Conservation (phyloP, 2,888 invertebrate genomes). For the Atherix ibis region DNA sequence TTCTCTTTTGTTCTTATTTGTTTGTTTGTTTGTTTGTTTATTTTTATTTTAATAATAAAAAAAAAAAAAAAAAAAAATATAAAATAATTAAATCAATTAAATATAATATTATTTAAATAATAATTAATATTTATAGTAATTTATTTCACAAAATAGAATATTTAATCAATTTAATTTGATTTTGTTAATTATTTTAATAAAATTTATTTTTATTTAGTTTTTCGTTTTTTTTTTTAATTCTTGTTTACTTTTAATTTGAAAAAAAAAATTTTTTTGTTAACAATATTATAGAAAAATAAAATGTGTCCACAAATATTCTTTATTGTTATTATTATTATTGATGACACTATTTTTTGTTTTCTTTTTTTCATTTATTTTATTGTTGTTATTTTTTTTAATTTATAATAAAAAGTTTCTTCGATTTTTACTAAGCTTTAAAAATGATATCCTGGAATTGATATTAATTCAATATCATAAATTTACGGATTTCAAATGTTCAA, state of each 20-base stretch:
- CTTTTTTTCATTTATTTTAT: no score
- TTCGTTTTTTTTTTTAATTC: no score
- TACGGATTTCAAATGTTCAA: no score
- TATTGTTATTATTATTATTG: neutral
- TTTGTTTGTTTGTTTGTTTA: neutral
- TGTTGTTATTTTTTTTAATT: no score
- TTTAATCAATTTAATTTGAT: conserved; percentile 3
- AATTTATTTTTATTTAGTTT: neutral
- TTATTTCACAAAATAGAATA: no score
- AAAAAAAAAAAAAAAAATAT: neutral
- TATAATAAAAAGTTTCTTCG: no score
- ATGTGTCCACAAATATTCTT: conserved; percentile 1
- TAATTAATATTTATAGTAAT: no score
- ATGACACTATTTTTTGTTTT: neutral
- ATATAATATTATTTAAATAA: conserved; percentile 5
- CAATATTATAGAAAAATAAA: conserved; percentile 1
- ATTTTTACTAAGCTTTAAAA: no score
- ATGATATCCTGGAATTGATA: no score
- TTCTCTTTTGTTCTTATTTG: neutral
- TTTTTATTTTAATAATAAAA: neutral
- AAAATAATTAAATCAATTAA: conserved; percentile 3
- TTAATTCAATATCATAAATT: no score
- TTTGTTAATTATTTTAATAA: neutral
- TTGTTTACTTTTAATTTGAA: no score
- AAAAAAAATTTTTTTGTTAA: conserved; percentile 1